Base-by-base conservation (phyloP, 2,797 vertebrate species). In the Pantherophis alleghaniensis region DNA sequence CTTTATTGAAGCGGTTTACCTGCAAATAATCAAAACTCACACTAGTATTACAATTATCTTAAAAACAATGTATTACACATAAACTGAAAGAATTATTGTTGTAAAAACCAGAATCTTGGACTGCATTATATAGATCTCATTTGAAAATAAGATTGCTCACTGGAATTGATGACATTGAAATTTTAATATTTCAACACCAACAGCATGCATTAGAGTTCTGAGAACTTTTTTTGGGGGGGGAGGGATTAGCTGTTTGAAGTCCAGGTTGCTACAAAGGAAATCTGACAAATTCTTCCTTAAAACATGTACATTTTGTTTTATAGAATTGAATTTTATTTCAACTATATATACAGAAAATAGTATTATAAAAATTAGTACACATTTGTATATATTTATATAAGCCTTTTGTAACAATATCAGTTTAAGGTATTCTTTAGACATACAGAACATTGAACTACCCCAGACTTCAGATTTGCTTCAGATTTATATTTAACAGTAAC, bases 1-100 rank as follows among this genome's bases (percentile, higher is more conserved):
- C 98, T 95, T 99, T 99, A 97, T 98, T 99, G 95, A 99, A 99
- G 95, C 98, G 98, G 97, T 99, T 99, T 94, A 99, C 98, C 99
- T 99, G 97, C 6, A 94, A 90, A 90, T 92, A 91, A 96, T 28
- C 56, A 92, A 83, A 92, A 83, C 0, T 0, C 7, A 94, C 28
- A 55, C 2, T 56, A 16, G 37, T 24, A 69, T 90, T 90, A 87
- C 47, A 93, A 69, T 14, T 26, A 4, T 7, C 32, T 24, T 66
- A 26, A 28, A 56, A 86, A 56, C 20, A 69, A 0, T 37, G 32
- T 7, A 42, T 3, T 6, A 0, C 20, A 93, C 11, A 53, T 55
- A 28, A 10, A 69, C 47, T 86, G 7, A 79, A n/a, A 91, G 2
- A 57, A 0, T 56, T 0, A 79, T 79, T 47, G 4, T 79, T 79